phyloP scores from a whole-genome alignment of 2,888 invertebrate species.

The Ichneumon xanthorius region DNA sequence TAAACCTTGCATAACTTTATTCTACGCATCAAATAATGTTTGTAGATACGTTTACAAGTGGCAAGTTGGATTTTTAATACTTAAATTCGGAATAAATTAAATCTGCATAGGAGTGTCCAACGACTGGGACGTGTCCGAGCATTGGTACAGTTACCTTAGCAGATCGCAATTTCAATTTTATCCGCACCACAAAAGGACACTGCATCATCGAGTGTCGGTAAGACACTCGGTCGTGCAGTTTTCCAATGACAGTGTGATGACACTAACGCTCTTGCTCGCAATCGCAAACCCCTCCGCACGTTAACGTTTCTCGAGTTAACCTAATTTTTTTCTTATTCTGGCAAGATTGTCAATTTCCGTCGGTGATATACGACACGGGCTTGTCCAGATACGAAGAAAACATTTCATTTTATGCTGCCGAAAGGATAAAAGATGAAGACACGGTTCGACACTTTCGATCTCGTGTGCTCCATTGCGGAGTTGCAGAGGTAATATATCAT shows the following conservation, averaged over 20 bases:
- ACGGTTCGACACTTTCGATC: slow-evolving; percentile 96
- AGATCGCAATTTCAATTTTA: no score
- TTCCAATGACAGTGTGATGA: neutral
- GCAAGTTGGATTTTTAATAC: no score
- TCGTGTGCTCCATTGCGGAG: slow-evolving; percentile 95
- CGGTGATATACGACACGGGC: neutral
- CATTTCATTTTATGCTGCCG: slow-evolving; percentile 31
- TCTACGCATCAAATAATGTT: no score
- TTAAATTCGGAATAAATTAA: no score
- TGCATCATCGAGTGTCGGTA: no score
- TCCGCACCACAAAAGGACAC: no score
- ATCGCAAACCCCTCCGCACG: neutral
- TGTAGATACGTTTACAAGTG: no score
- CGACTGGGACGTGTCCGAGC: no score
- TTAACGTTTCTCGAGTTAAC: neutral
- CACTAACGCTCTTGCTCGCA: neutral
- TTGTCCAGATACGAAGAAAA: neutral
- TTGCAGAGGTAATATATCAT: slow-evolving; percentile 89
- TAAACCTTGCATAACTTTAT: no score
- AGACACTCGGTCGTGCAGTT: neutral
- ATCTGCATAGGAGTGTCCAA: no score
- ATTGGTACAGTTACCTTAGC: no score
- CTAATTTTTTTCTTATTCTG: neutral
- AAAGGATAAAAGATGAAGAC: slow-evolving; percentile 91
- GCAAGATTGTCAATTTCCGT: neutral